phyloP scores from a whole-genome alignment of 2,113 vertebrate genomes.

The Aptenodytes patagonicus region DNA sequence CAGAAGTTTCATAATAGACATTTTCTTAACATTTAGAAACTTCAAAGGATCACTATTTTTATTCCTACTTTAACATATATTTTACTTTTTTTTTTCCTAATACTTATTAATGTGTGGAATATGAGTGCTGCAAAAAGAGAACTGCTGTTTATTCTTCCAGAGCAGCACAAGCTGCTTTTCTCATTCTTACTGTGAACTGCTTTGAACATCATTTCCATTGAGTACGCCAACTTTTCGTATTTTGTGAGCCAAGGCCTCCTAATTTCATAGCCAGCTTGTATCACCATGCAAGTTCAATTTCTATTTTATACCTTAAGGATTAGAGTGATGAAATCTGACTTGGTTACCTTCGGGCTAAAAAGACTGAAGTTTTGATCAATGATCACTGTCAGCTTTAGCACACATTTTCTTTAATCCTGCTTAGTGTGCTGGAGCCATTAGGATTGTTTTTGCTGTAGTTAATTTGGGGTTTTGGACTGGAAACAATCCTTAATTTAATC shows the following conservation, averaged over 20 bases:
- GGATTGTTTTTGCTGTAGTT: conserved; percentile 25
- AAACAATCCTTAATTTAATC: conserved; percentile 47
- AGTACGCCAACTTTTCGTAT: conserved; percentile 56
- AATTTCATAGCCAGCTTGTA: conserved; percentile 71
- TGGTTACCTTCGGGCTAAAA: conserved; percentile 36
- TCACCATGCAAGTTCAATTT: conserved; percentile 60
- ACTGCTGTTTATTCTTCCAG: conserved; percentile 36
- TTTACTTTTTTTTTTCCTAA: not conserved
- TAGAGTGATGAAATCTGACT: conserved; percentile 63
- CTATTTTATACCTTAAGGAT: conserved; percentile 46
- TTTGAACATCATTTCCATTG: conserved; percentile 70
- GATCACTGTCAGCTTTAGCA: conserved; percentile 42
- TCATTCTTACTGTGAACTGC: conserved; percentile 47
- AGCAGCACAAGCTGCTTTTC: conserved; percentile 55
- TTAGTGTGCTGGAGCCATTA: not conserved
- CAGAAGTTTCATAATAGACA: not conserved
- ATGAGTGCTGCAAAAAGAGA: not conserved
- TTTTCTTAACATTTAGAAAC: not conserved
- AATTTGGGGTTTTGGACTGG: not conserved
- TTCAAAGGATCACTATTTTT: not conserved
- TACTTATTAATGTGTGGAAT: conserved; percentile 9
- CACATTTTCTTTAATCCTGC: conserved; percentile 35
- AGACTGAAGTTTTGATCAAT: conserved; percentile 39
- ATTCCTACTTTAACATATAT: not conserved
- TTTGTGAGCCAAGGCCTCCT: conserved; percentile 59